Percentiles rank a stretch among this genome's conserved stretches.
Evolutionary conservation across 2,888 invertebrate species (phyloP).

Genomic region (Thymelicus lineola): DNA sequence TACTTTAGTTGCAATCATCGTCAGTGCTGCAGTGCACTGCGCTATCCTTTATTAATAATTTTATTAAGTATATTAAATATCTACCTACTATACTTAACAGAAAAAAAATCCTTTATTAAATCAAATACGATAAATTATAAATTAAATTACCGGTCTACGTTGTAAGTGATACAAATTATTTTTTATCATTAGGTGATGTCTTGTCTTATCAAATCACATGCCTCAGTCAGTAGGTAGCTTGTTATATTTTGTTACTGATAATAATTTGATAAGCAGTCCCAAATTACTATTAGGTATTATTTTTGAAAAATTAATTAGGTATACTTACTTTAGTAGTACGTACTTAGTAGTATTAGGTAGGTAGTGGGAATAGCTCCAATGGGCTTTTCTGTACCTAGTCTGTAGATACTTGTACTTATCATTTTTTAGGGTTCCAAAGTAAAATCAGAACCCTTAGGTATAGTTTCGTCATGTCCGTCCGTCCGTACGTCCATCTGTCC

Average conservation of each 20-base stretch:
- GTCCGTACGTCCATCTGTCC: no score
- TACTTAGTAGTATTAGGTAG: no score
- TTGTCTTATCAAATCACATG: conserved; percentile 2
- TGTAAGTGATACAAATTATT: neutral
- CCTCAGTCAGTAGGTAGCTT: neutral
- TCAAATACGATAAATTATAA: neutral
- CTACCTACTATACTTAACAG: neutral
- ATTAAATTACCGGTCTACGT: neutral
- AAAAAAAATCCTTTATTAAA: neutral
- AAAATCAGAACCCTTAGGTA: no score
- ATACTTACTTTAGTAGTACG: neutral
- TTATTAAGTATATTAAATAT: no score
- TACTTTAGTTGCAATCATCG: no score
- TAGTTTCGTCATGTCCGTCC: no score
- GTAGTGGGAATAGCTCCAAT: no score
- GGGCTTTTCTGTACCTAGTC: no score
- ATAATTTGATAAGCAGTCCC: neutral
- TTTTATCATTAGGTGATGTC: neutral
- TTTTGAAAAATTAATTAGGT: neutral
- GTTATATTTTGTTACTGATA: neutral
- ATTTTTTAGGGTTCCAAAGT: no score
- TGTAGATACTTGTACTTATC: no score
- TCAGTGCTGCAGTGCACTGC: no score
- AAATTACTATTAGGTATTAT: neutral
- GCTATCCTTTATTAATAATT: no score